These are phyloP conservation scores for Oryzias dopingdopingensis DNA, from an alignment of 2,797 vertebrate species.

Conservation along the genomic window DNA sequence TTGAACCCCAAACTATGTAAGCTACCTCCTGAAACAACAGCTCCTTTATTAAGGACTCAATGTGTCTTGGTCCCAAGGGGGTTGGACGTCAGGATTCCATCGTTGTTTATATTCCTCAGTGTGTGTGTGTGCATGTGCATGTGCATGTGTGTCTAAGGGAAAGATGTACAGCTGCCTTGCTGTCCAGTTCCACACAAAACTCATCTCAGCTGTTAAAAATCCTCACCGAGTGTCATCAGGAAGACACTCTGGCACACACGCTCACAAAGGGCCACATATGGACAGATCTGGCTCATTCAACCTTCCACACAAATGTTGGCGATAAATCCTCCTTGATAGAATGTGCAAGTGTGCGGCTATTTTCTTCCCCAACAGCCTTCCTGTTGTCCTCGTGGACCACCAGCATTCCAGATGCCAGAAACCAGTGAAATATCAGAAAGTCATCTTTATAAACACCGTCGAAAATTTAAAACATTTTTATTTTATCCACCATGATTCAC, in stretches of 20 bases:
- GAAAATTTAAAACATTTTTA: constrained; percentile 6
- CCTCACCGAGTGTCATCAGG: constrained; percentile 64
- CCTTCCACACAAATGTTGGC: constrained; percentile 72
- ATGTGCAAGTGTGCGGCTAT: constrained; percentile 69
- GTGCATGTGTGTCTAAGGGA: constrained; percentile 53
- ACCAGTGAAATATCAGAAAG: constrained; percentile 5
- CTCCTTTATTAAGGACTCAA: constrained; percentile 69
- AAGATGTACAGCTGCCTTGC: constrained; percentile 75
- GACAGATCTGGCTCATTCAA: constrained; percentile 70
- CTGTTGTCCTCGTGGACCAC: constrained; percentile 53
- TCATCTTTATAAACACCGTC: background rate
- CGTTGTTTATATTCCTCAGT: constrained; percentile 62
- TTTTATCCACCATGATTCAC: background rate
- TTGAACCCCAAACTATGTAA: constrained; percentile 61
- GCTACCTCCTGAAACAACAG: constrained; percentile 77
- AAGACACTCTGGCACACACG: constrained; percentile 44
- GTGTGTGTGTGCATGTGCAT: constrained; percentile 20
- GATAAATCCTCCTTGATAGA: constrained; percentile 74
- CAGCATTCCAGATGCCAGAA: constrained; percentile 18
- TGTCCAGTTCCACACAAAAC: constrained; percentile 69
- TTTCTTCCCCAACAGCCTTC: constrained; percentile 61
- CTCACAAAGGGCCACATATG: constrained; percentile 67
- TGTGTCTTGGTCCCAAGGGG: constrained; percentile 63
- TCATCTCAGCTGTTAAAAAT: constrained; percentile 74
- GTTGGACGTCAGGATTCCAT: constrained; percentile 65